These are phyloP conservation scores for Scolopax mira DNA, from an alignment of 2,113 vertebrate genomes.

Conservation along the genomic window DNA sequence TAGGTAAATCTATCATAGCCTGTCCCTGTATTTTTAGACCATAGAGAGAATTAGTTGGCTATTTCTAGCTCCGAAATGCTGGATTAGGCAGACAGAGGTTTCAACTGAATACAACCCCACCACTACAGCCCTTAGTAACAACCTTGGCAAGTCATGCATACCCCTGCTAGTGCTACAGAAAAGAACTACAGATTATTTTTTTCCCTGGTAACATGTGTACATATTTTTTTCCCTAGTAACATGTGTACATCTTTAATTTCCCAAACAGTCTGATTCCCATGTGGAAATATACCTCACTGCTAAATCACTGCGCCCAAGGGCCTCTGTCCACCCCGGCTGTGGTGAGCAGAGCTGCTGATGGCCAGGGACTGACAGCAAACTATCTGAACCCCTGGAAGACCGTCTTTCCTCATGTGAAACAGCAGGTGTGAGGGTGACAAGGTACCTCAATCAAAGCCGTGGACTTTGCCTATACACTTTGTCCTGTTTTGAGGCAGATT, in stretches of 20 bases:
- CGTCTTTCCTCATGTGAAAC: neutral
- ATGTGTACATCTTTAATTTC: neutral
- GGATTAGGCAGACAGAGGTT: neutral
- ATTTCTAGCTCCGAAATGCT: neutral
- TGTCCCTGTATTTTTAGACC: neutral
- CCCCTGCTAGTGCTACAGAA: neutral
- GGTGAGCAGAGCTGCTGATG: neutral
- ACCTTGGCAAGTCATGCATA: neutral
- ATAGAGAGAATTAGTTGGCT: neutral
- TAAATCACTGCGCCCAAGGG: neutral
- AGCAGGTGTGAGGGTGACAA: neutral
- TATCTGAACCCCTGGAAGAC: neutral
- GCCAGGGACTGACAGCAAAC: neutral
- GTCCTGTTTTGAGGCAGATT: neutral
- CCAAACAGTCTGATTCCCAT: neutral
- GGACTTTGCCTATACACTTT: neutral
- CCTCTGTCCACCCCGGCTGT: accelerated
- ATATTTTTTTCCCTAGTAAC: neutral
- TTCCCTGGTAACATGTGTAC: neutral
- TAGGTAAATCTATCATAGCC: neutral
- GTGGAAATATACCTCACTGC: neutral
- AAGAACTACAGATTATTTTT: neutral
- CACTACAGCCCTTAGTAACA: neutral
- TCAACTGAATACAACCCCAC: neutral
- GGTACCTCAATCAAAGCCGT: neutral